Evolutionary conservation across 2,113 vertebrate genomes (phyloP), one percentile per base, ranked within the genome.

Genomic region (Ictalurus punctatus): DNA sequence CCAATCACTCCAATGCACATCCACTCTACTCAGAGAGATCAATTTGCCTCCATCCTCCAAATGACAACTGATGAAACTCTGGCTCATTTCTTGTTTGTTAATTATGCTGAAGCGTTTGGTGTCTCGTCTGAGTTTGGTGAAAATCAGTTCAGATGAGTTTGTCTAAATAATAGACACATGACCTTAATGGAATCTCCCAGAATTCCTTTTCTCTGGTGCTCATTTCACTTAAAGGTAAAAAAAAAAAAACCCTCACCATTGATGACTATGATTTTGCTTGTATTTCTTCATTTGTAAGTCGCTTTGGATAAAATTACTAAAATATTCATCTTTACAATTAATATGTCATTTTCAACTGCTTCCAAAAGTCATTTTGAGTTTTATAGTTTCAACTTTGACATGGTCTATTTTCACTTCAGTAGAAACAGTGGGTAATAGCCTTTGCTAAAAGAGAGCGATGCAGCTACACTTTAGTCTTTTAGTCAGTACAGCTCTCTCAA

Each of bases 41-140:
- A 59, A 91, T 92, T 83, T 65, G 4, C n/a, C 56, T 86, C 5
- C 8, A 5, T 90, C 80, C 52, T 88, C 89, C 88, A 67, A 86
- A 90, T 86, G 85, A 63, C 63, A 83, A 85, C 69, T 56, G 40
- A 58, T 65, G 85, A 73, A 81, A 73, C 89, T 86, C 61, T 17
- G 7, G 69, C 67, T 56, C 83, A 89, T 58, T 87, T 90, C 52
- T 56, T 74, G 80, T 79, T 83, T 87, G 59, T 88, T 88, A 90
- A 85, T 71, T 78, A 54, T 9, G 69, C 61, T 34, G 83, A 80
- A 88, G 44, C 7, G 44, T 83, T 79, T 23, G n/a, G 10, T 71
- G 89, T 82, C 37, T 84, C 30, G 69, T 19, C 37, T 23, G 37
- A 58, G 76, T 56, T 81, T 69, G 56, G 65, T 44, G 17, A 65